Conservation (phyloP, 2,113 vertebrate species). For the Glareola pratincola region DNA sequence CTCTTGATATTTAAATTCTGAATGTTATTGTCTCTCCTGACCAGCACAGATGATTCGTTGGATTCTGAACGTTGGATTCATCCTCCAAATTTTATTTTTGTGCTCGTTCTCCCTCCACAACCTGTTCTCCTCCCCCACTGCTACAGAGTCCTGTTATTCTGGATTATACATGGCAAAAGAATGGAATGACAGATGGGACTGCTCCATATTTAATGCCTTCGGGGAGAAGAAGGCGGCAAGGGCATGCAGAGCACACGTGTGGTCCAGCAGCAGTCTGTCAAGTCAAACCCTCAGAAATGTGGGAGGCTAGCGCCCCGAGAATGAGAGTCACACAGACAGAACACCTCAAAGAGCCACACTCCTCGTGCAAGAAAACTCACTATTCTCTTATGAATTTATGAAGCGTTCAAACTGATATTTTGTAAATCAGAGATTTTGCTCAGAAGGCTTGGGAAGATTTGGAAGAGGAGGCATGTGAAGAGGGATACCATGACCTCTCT, state of each 20-base stretch:
- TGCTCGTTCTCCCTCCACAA: neutral
- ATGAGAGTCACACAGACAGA: neutral
- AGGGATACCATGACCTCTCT: neutral
- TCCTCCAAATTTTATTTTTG: neutral
- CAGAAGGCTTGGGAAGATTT: neutral
- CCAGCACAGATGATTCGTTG: neutral
- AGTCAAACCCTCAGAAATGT: neutral
- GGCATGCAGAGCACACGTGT: neutral
- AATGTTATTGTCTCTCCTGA: neutral
- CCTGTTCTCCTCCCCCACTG: neutral
- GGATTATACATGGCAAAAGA: neutral
- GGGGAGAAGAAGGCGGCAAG: neutral
- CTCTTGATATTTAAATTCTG: neutral
- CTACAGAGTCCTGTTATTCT: neutral
- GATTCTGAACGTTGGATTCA: neutral
- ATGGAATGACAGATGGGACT: neutral
- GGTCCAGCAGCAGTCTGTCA: neutral
- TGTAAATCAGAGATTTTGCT: neutral
- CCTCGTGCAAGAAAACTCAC: neutral
- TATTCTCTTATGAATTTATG: neutral
- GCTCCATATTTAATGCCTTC: conserved; percentile 32
- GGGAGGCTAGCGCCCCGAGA: neutral
- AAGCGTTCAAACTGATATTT: neutral
- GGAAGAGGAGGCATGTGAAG: neutral
- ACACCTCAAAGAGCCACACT: neutral